Evolutionary conservation across 2,113 vertebrate genomes (phyloP), one percentile per base, ranked within the genome.

Genomic region (Indicator maculatus): DNA sequence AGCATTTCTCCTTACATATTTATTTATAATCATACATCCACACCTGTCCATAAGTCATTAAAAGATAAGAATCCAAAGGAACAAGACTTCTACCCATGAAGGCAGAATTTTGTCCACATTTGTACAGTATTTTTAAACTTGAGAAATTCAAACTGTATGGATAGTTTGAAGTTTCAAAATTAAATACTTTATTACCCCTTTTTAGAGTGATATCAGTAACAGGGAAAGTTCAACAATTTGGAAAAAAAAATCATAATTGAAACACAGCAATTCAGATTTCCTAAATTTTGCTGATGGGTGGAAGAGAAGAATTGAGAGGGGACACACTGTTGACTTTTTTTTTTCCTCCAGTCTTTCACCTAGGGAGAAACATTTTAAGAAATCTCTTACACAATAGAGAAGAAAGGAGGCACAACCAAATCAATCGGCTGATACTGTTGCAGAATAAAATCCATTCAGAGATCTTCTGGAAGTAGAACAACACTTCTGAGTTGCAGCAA

Each of bases 371-470:
- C 26, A 27, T 23, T 74, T 91, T 56, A 83, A 60, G 4, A 65
- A 85, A 70, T 64, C 39, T 45, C n/a, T 63, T 65, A 31, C 24
- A 55, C 67, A 90, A 87, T 11, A 39, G n/a, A 27, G 77, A 89
- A 85, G 45, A 14, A 87, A 63, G 78, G 69, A 61, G 63, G 15
- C 64, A 55, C 52, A 91, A 71, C 41, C 27, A 88, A 93, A 91
- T 94, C 83, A 70, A 70, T 87, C 72, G 75, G 77, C 74, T 65
- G 71, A 92, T 76, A 71, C 38, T 88, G 70, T 11, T 80, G 60
- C 74, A 83, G 88, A 95, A 67, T 38, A 77, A 95, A 91, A 91
- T 93, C 82, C 75, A 74, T 70, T 83, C 85, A 67, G 75, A 78
- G 69, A 67, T 84, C 70, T 93, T 47, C 69, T 75, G 61, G 70